A percentile compares a stretch with the other conserved stretches of the same genome.
These are phyloP conservation scores for Phaethornis superciliosus DNA, from an alignment of 2,113 vertebrate species.

Conservation along the genomic window DNA sequence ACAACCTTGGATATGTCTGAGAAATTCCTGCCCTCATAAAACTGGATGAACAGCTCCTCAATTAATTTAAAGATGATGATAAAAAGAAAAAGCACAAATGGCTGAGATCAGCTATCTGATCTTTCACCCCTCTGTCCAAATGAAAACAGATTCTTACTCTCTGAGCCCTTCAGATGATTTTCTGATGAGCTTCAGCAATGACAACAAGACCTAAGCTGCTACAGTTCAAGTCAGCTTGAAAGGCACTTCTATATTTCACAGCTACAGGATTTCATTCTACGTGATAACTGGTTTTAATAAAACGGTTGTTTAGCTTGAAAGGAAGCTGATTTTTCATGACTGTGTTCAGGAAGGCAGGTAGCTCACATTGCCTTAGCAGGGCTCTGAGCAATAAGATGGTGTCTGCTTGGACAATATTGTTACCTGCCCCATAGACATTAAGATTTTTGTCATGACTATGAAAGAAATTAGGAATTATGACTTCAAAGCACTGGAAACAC, in stretches of 20 bases:
- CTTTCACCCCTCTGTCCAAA: slow-evolving; percentile 13
- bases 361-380: not conserved
- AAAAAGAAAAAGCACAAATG: slow-evolving; percentile 18
- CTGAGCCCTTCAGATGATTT: slow-evolving; percentile 23
- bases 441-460: not conserved
- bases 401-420: not conserved
- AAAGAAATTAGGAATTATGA: not conserved
- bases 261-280: not conserved
- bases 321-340: not conserved
- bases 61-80: slow-evolving; percentile 20
- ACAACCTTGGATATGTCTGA: rapidly evolving
- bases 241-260: slow-evolving; percentile 39
- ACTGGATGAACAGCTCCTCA: not conserved
- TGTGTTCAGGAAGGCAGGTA: not conserved
- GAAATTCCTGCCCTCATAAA: not conserved
- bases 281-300: not conserved
- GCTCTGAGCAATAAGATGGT: not conserved
- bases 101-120: slow-evolving; percentile 17
- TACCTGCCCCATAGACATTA: not conserved
- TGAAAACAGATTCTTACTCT: slow-evolving; percentile 45
- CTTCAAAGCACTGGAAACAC: not conserved
- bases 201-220: slow-evolving; percentile 29
- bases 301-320: not conserved
- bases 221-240: slow-evolving; percentile 30
- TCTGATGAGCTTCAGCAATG: not conserved